A percentile compares a stretch with the other conserved stretches of the same genome.
Conservation (phyloP, 2,797 vertebrate genomes). For the Scarus forsteni region DNA sequence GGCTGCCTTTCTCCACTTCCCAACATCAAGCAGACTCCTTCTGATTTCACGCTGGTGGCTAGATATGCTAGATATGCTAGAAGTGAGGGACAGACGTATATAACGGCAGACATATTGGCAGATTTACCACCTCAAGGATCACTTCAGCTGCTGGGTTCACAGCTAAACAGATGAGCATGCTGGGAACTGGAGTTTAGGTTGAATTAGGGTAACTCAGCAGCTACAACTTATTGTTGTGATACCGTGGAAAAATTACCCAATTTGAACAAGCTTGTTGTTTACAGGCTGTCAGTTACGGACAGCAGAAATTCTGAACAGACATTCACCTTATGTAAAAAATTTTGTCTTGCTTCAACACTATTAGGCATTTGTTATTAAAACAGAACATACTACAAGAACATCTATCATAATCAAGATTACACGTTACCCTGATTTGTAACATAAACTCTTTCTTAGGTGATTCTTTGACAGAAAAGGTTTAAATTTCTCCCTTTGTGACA, state of each 20-base stretch:
- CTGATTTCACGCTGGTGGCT: conserved; percentile 68
- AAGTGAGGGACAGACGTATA: conserved; percentile 52
- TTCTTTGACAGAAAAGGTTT: too few species aligned
- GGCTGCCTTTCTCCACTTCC: conserved; percentile 15
- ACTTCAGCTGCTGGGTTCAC: conserved; percentile 40
- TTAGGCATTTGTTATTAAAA: too few species aligned
- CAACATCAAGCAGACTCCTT: conserved; percentile 55
- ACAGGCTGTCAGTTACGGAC: background rate
- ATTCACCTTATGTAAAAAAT: background rate
- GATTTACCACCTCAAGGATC: conserved; percentile 66
- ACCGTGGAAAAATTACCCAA: conserved; percentile 1
- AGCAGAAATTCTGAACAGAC: background rate
- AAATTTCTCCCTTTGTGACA: too few species aligned
- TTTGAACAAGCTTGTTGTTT: background rate
- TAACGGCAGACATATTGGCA: conserved; percentile 56
- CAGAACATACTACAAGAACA: too few species aligned
- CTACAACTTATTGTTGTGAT: background rate
- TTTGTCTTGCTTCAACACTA: background rate
- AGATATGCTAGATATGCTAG: conserved; percentile 53
- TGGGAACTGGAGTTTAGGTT: conserved; percentile 32
- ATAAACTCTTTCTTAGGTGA: too few species aligned
- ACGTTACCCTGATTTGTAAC: too few species aligned
- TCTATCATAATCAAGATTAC: too few species aligned
- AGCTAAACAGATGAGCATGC: conserved; percentile 43
- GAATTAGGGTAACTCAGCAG: conserved; percentile 5